phyloP scores from a whole-genome alignment of 2,113 vertebrate genomes.

The Odobenus rosmarus region DNA sequence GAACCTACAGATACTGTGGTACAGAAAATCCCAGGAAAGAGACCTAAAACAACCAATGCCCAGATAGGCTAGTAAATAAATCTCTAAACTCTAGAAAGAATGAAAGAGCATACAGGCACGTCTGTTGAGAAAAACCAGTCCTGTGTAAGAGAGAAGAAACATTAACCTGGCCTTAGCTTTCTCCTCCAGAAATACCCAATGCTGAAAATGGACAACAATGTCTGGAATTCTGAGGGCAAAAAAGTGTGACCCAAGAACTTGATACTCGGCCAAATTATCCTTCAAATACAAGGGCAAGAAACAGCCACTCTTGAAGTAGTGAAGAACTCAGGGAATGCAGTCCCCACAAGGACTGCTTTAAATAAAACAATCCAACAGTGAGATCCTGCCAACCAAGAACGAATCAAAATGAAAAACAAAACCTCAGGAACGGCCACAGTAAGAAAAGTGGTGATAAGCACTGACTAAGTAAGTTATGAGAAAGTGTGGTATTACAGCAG shows the following conservation, averaged over 20 bases:
- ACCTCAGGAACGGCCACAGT: neutral
- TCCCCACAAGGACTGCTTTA: neutral
- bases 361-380: neutral
- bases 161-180: neutral
- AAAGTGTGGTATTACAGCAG: neutral
- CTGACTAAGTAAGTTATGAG: neutral
- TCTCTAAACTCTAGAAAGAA: neutral
- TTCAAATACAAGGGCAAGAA: neutral
- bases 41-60: neutral
- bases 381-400: neutral
- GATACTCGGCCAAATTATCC: neutral
- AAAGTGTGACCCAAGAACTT: neutral
- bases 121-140: neutral
- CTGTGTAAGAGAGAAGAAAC: neutral
- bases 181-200: slow-evolving; percentile 3
- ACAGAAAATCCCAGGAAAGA: neutral
- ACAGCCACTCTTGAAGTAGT: neutral
- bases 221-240: neutral
- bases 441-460: neutral
- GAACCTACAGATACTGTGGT: neutral
- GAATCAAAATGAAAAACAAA: neutral
- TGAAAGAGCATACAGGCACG: neutral
- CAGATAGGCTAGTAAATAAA: neutral
- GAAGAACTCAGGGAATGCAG: neutral
- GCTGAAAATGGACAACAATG: neutral